Evolutionary conservation across 2,888 invertebrate genomes (phyloP).

Genomic region (Pyralis farinalis): DNA sequence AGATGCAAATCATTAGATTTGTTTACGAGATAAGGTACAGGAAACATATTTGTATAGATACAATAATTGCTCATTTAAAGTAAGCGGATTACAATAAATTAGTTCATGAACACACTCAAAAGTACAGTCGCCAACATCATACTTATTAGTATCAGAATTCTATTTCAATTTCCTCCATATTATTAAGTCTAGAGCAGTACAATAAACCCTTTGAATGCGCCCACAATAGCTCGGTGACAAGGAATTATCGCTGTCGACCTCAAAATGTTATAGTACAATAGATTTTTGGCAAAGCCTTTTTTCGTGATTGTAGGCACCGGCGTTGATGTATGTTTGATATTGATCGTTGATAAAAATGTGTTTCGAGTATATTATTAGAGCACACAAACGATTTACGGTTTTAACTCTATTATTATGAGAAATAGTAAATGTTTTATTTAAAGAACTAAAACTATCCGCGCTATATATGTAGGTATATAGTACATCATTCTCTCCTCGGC

Average conservation of each 20-base stretch:
- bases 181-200: conserved; percentile 13
- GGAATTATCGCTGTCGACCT: conserved; percentile 20
- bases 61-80: too few relatives aligned
- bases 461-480: too few relatives aligned
- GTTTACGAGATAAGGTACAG: too few relatives aligned
- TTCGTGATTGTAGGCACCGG: conserved; percentile 13
- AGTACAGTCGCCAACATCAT: conserved; percentile 13
- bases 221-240: conserved; percentile 22
- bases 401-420: too few relatives aligned
- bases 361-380: background rate
- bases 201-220: conserved; percentile 20
- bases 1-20: too few relatives aligned
- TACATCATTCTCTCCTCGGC: too few relatives aligned
- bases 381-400: too few relatives aligned
- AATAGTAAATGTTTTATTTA: too few relatives aligned
- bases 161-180: conserved; percentile 20
- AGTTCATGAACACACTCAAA: background rate
- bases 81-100: too few relatives aligned
- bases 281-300: conserved; percentile 15
- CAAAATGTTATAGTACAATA: conserved; percentile 18
- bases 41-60: too few relatives aligned
- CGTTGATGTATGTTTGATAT: conserved; percentile 10
- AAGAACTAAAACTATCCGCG: too few relatives aligned
- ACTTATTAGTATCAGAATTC: conserved; percentile 18
- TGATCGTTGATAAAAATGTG: conserved; percentile 7